Base-by-base conservation (phyloP, 2,888 invertebrate species). In the Dryobotodes eremita region DNA sequence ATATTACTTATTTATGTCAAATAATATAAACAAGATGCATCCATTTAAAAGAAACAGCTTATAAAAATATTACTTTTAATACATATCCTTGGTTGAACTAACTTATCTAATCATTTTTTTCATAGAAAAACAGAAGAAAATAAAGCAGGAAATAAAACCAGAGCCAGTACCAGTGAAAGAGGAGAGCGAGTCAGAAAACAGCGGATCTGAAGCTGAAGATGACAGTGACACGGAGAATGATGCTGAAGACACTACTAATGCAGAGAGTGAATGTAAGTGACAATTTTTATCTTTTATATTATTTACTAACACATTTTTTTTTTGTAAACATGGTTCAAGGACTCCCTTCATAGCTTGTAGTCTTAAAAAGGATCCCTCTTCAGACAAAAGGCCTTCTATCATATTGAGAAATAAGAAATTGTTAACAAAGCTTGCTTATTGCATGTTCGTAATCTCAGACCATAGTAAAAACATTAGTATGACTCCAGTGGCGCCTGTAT, bases 221-320 rank as follows among this genome's bases (percentile, higher is more conserved):
- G 89, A 91, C 55, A 88, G 75, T 73, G 78, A 79, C n/a, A 36
- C 72, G 1, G 81, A 92, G 26, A 90, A 89, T 84, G 88, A 92
- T 80, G 90, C 80, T 62, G 92, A 92, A 86, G 92, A 68, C 7
- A 64, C 70, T 20, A 79, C 59, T 13, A 68, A 81, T 20, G 80
- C 91, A 65, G 91, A 93, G 62, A 94, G 90, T 80, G 93, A 94
- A 88, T 94, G 96, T 96, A 91, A 91, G 95, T 92, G 68, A 50
- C 3, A 23, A 50, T 42, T 77, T 55, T 42, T 3, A 23, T 15
- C 5, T 36, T 23, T 13, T 31, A 10, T 42, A 2, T 11, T 31
- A 3, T 42, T 42, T 10, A 42, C 46, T 46, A n/a, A n/a, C n/a
- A n/a, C n/a, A n/a, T n/a, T n/a, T n/a, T n/a, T n/a, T n/a, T n/a